Conservation (phyloP, 2,113 vertebrate genomes). For the Dinomys branickii region DNA sequence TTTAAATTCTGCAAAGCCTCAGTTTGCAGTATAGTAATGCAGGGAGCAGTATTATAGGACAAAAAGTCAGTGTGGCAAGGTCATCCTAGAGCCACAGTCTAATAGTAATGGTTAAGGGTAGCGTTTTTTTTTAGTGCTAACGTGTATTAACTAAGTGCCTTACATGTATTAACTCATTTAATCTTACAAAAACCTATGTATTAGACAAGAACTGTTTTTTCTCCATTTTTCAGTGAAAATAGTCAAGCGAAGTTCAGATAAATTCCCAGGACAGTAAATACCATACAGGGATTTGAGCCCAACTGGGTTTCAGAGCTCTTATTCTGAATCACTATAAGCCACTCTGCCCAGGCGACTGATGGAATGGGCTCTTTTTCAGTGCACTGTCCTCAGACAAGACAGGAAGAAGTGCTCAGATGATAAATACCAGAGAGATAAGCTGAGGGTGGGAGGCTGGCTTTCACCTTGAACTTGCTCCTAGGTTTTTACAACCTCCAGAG, state of each 20-base stretch:
- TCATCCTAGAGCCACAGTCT: background rate
- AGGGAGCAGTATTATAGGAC: background rate
- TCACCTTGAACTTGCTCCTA: background rate
- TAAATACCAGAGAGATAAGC: background rate
- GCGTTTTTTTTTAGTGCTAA: background rate
- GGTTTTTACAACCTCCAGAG: constrained; percentile 42
- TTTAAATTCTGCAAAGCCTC: background rate
- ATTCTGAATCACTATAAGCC: background rate
- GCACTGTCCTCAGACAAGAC: background rate
- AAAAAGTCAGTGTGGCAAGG: background rate
- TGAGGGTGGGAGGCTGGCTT: background rate
- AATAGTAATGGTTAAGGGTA: background rate
- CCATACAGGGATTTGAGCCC: background rate
- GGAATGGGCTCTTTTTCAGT: background rate
- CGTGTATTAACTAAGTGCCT: background rate
- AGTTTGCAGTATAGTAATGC: background rate
- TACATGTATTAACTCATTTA: background rate
- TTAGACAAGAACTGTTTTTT: background rate
- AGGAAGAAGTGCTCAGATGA: background rate
- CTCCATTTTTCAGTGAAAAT: background rate
- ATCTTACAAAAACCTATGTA: background rate
- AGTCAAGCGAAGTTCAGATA: background rate
- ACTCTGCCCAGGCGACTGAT: background rate
- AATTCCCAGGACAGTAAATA: background rate
- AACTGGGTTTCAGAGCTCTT: background rate